Evolutionary conservation across 2,113 vertebrate species (phyloP).

Genomic region (Rhegmatorhina hoffmannsi): DNA sequence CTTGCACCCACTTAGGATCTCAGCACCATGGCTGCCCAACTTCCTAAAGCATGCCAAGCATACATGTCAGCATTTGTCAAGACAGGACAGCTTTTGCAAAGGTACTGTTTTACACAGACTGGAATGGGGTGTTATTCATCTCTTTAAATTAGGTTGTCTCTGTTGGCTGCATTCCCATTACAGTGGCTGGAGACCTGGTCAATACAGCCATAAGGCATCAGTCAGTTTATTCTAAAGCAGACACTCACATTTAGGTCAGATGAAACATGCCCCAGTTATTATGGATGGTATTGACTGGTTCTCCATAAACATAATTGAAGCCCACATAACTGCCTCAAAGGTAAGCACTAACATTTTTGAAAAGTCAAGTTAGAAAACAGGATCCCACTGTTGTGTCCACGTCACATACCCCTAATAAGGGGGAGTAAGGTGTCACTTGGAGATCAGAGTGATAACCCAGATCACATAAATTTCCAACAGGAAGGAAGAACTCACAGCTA

Average conservation of each 20-base stretch:
- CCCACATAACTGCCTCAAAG: background rate
- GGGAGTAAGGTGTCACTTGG: background rate
- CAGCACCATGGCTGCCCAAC: background rate
- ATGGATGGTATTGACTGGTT: background rate
- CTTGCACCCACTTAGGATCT: background rate
- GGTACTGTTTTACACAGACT: background rate
- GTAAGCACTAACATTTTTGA: background rate
- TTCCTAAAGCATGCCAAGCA: background rate
- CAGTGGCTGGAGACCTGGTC: background rate
- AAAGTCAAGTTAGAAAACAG: background rate
- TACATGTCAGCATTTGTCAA: background rate
- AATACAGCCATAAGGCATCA: slow-evolving; percentile 39
- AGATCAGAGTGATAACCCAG: background rate
- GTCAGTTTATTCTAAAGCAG: slow-evolving; percentile 26
- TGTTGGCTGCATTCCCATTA: background rate
- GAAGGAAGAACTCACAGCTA: background rate
- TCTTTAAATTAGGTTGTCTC: slow-evolving; percentile 37
- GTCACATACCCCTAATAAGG: background rate
- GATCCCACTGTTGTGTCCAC: background rate
- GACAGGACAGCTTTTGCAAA: background rate
- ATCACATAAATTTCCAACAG: background rate
- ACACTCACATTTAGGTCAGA: slow-evolving; percentile 20
- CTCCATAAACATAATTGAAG: background rate
- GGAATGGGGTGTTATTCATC: slow-evolving; percentile 4
- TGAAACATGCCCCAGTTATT: background rate